Evolutionary conservation across 2,888 invertebrate species (phyloP), one percentile per base, ranked within the genome.

Genomic region (Diachrysia chrysitis): DNA sequence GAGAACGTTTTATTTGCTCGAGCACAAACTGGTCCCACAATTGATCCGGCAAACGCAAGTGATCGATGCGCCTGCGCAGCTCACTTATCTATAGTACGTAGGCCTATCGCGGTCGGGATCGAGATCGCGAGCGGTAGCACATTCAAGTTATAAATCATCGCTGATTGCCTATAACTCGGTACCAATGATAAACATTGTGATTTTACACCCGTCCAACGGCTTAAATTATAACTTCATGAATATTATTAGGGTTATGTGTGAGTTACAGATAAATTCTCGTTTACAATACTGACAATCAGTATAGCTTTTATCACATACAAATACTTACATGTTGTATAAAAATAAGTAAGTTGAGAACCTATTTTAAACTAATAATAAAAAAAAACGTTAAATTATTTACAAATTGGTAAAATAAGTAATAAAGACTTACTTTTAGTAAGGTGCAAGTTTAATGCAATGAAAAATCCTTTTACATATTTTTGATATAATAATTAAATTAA

Each of bases 141-240:
- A 87, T 87, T 85, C 83, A 77, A 77, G 74, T 84, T 84, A 90
- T 93, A 92, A 92, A 89, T 93, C 92, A 92, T 89, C 81, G 78
- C 83, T 88, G 90, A 91, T 91, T 88, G 89, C 87, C 89, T 87
- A 89, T 89, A 89, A 89, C 87, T 89, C 86, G 84, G 79, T 86
- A 86, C 83, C 87, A 87, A 84, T 90, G 90, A 91, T 91, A 91
- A 89, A 88, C 85, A 89, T 87, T 88, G 84, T 87, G 85, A 84
- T 87, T 88, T 87, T 86, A 89, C 89, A 85, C 85, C 87, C 85
- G 83, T 83, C 82, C 67, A 75, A 58, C 62, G 58, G 59, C 58
- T 76, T 69, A 78, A 82, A 80, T 78, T 81, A 76, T 82, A 79
- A 80, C 76, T 82, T 80, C 71, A 82, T 85, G 76, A 79, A 77